Base-by-base conservation (phyloP, 2,888 invertebrate genomes). In the Metacarcinus magister region DNA sequence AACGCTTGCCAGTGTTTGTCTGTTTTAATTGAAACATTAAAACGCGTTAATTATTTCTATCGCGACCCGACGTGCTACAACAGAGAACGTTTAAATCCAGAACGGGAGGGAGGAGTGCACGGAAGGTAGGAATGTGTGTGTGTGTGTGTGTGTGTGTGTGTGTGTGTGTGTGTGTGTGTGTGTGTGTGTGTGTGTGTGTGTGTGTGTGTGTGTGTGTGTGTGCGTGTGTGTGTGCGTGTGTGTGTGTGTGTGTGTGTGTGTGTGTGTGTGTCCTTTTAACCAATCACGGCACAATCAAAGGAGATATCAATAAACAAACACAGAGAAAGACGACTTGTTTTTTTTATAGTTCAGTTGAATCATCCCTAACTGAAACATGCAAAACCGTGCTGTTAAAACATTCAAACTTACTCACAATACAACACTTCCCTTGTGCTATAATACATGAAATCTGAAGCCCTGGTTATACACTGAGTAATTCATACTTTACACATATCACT, bases 141-240 rank as follows among this genome's bases (percentile, higher is more conserved):
- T 93, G 93, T 93, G 93, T 93, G 93, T 93, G 93, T 93, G 93
- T 93, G 67, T 93, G 93, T 93, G 93, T 93, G 93, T 93, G 93
- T 93, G 93, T 67, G 93, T 93, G 67, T 93, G 93, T 93, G 93
- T 93, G 93, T 93, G 93, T 93, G 93, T 93, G 93, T 93, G 67
- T 93, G 93, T 93, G 67, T 93, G 93, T 93, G 93, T 93, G 93
- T 93, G 93, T 93, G 67, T 93, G 93, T 93, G 39, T 93, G 93
- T 93, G 93, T 93, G 60, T 93, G 93, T 93, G 93, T 93, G 93
- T 93, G 93, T 93, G 93, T 93, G 93, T 93, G 93, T 93, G 93
- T 93, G 93, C 67, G 93, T 93, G 93, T 93, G 93, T 93, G 93
- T 93, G 93, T 93, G 93, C 67, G 67, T 93, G 93, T 93, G 93